Base-by-base conservation (phyloP, 2,888 invertebrate species). In the Leptinotarsa peninsularis region DNA sequence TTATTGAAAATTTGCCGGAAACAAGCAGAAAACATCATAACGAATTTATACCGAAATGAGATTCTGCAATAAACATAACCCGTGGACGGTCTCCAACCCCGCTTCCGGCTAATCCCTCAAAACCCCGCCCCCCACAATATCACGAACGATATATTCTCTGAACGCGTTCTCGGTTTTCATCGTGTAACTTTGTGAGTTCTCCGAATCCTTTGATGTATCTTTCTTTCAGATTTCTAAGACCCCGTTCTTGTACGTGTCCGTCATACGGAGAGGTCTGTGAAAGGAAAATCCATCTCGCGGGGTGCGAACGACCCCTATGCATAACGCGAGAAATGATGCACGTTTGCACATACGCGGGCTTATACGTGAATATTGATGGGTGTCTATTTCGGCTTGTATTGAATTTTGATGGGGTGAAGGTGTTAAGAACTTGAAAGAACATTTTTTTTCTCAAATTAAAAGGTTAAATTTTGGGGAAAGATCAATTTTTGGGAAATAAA, bases 131-230 rank as follows among this genome's bases (percentile, higher is more conserved):
- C 63, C 4, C 63, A n/a, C 17, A 63, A 63, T 43, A 63, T 63
- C 27, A 63, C 27, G 63, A 43, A 63, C 63, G 63, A 63, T 63
- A 63, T 63, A 63, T 63, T 33, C 63, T 63, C 27, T 3, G 63
- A 63, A 63, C 43, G 63, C 63, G 63, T 63, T 43, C n/a, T 15
- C 14, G 33, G 63, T 63, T 63, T 63, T 63, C 63, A 63, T 27
- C 63, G 63, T 63, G 33, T 33, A 63, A 63, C 63, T 63, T 63
- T 43, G 63, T 63, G 63, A 63, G 63, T 63, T 63, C 33, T 27
- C 63, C 63, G 63, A 43, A 63, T 63, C 63, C 63, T 63, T 63
- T 63, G 63, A 63, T 63, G 63, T 63, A 63, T 63, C 63, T 63
- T 43, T 43, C 63, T 63, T 63, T 63, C 63, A 63, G 63, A 63